phyloP scores from a whole-genome alignment of 2,113 vertebrate genomes.

The Pomatostomus ruficeps region DNA sequence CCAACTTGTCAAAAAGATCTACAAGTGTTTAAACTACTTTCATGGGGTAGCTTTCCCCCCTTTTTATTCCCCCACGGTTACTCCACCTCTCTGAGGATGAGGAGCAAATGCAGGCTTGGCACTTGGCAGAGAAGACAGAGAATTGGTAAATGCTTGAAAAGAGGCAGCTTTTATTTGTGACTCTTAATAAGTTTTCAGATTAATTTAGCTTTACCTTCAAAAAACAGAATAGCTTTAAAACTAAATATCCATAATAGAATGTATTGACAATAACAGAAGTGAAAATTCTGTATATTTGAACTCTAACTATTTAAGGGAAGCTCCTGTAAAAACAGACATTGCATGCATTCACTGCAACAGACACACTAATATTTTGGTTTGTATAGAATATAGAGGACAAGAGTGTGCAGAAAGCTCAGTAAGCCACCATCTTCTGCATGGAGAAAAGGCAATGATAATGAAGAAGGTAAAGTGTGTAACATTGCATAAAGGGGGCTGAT shows the following conservation, averaged over 20 bases:
- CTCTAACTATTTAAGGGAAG: background rate
- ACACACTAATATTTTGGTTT: background rate
- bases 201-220: background rate
- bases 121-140: background rate
- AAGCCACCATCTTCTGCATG: background rate
- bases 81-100: background rate
- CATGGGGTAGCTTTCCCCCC: rapidly evolving
- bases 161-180: background rate
- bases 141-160: background rate
- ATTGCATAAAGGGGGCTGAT: background rate
- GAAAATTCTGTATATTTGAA: background rate
- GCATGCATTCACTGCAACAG: background rate
- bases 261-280: background rate
- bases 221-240: background rate
- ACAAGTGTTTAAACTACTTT: background rate
- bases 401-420: background rate
- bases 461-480: background rate
- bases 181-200: background rate
- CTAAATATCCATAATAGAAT: background rate
- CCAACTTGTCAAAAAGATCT: background rate
- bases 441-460: background rate
- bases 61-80: rapidly evolving
- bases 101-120: background rate
- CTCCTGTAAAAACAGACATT: background rate
- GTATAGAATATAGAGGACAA: background rate